Evolutionary conservation across 1,140 invertebrate genomes (phyloP).

Genomic region (Anadara kagoshimensis): DNA sequence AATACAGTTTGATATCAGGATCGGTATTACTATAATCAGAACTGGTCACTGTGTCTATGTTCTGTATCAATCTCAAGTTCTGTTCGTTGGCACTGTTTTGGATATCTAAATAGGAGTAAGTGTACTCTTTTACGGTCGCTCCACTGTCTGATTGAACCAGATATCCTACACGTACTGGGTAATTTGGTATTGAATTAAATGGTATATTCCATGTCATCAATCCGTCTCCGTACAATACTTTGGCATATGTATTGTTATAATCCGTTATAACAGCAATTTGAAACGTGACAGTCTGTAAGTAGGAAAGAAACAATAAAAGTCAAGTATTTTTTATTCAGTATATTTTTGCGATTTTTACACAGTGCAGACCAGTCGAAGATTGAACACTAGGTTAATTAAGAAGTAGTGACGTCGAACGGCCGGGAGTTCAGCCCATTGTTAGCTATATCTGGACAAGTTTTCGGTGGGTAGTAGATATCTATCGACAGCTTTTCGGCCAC

Average conservation of each 20-base stretch:
- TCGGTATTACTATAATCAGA: neutral
- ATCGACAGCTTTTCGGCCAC: too few relatives aligned
- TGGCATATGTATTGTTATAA: conserved; percentile 9
- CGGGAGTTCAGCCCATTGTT: too few relatives aligned
- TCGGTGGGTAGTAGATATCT: too few relatives aligned
- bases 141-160: neutral
- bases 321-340: neutral
- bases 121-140: neutral
- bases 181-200: neutral
- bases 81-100: neutral
- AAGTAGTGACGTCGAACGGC: too few relatives aligned
- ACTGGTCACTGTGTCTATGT: neutral
- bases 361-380: too few relatives aligned
- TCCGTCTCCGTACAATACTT: neutral
- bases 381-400: too few relatives aligned
- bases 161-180: conserved; percentile 6
- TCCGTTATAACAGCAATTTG: conserved; percentile 3
- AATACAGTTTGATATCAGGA: neutral
- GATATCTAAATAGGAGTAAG: conserved; percentile 6
- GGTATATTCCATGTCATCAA: conserved; percentile 3
- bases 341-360: too few relatives aligned
- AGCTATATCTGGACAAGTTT: too few relatives aligned
- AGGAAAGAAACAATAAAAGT: neutral
- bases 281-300: conserved; percentile 9
- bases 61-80: neutral